A percentile compares a stretch with the other conserved stretches of the same genome.
These are phyloP conservation scores for Myotis findleyi DNA, from an alignment of 2,797 vertebrate genomes.

Conservation along the genomic window DNA sequence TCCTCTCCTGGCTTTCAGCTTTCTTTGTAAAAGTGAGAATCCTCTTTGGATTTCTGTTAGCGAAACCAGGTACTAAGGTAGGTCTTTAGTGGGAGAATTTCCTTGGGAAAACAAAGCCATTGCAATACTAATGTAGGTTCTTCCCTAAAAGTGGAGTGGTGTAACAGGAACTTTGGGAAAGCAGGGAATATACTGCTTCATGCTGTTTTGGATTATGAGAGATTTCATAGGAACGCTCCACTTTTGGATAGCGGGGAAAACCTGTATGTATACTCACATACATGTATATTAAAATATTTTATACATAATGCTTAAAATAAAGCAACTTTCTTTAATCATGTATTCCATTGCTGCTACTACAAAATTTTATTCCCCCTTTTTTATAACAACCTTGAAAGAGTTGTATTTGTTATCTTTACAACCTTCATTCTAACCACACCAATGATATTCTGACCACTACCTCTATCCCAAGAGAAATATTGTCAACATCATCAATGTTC, in stretches of 20 bases:
- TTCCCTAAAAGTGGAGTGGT: no score
- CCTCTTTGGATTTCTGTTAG: neutral
- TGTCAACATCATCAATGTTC: neutral
- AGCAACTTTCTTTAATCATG: neutral
- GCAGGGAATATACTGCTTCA: neutral
- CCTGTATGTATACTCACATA: neutral
- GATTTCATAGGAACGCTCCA: neutral
- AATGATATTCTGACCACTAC: neutral
- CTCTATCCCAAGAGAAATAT: neutral
- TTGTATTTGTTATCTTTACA: neutral
- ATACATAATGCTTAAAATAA: neutral
- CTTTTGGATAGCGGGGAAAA: neutral
- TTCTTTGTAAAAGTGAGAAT: neutral
- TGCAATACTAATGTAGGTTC: fast-evolving
- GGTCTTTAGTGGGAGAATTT: neutral
- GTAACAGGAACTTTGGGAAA: no score
- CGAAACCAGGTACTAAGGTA: fast-evolving
- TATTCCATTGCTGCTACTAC: neutral
- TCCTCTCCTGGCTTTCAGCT: neutral
- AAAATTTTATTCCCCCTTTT: neutral
- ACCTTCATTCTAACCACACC: neutral
- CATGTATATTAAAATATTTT: neutral
- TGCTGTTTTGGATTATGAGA: neutral
- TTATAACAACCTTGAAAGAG: neutral
- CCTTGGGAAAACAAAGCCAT: no score